Conservation (phyloP, 2,888 invertebrate genomes). For the Drosophila robusta region DNA sequence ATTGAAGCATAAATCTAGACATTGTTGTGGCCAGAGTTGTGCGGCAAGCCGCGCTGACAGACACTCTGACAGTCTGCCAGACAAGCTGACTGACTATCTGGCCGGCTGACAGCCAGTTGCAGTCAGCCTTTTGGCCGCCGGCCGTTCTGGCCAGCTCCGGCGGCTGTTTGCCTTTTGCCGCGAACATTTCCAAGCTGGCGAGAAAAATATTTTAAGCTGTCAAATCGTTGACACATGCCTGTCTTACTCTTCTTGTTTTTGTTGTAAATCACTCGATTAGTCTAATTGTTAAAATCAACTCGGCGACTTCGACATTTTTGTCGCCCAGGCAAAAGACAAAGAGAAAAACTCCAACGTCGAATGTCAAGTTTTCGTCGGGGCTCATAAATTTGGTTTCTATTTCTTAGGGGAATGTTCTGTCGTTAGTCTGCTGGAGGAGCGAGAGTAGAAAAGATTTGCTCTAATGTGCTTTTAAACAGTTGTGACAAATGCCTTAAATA, state of each 20-base stretch:
- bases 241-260: slow-evolving; percentile 49
- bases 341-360: slow-evolving; percentile 43
- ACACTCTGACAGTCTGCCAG: slow-evolving; percentile 35
- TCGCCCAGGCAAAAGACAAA: slow-evolving; percentile 51
- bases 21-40: slow-evolving; percentile 61
- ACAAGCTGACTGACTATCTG: slow-evolving; percentile 39
- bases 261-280: slow-evolving; percentile 78
- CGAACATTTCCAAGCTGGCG: slow-evolving; percentile 40
- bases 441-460: slow-evolving; percentile 17
- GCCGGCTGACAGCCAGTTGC: slow-evolving; percentile 44
- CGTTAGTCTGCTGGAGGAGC: slow-evolving; percentile 14
- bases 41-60: slow-evolving; percentile 47
- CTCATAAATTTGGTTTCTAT: slow-evolving; percentile 63
- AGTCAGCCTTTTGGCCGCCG: slow-evolving; percentile 12
- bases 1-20: slow-evolving; percentile 75
- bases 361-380: slow-evolving; percentile 72
- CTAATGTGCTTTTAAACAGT: slow-evolving; percentile 74
- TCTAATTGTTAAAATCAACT: slow-evolving; percentile 77
- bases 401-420: slow-evolving; percentile 16
- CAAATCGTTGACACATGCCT: slow-evolving; percentile 76
- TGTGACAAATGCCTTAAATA: slow-evolving; percentile 67
- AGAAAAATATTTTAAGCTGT: slow-evolving; percentile 77
- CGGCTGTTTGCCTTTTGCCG: slow-evolving; percentile 45
- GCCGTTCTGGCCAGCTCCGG: slow-evolving; percentile 45
- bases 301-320: slow-evolving; percentile 36